These are phyloP conservation scores for Chymomyza costata DNA, from an alignment of 1,140 invertebrate genomes.

Conservation along the genomic window DNA sequence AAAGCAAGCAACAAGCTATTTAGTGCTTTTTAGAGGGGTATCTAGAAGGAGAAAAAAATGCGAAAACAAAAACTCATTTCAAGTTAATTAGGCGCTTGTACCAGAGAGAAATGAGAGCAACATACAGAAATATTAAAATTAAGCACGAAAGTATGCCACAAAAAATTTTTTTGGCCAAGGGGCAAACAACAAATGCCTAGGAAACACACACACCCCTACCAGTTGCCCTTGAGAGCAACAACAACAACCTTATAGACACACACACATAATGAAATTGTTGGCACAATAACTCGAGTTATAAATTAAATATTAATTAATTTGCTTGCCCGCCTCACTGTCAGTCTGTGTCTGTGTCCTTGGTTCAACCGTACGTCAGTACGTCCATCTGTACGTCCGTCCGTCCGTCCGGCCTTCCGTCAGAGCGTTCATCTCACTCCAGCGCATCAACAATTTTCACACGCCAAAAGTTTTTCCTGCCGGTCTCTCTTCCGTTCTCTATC, in stretches of 20 bases:
- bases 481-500: background rate
- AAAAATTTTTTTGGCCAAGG: background rate
- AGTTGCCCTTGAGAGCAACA: background rate
- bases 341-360: background rate
- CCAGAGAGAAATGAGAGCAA: no score
- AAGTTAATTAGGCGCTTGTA: constrained; percentile 48
- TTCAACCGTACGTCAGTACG: constrained; percentile 1
- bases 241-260: background rate
- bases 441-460: background rate
- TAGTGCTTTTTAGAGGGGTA: constrained; percentile 14
- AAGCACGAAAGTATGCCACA: no score
- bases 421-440: background rate
- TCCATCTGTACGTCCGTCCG: background rate
- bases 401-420: constrained; percentile 1
- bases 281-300: constrained; percentile 33
- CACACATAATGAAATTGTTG: constrained; percentile 35
- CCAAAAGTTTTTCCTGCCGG: background rate
- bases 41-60: background rate
- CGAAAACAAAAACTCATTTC: constrained; percentile 35
- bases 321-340: no score
- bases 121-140: no score
- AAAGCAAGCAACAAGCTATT: constrained; percentile 43
- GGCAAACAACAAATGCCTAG: background rate
- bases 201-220: background rate
- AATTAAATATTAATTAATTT: constrained; percentile 71